These are phyloP conservation scores for Macaria liturata DNA, from an alignment of 2,888 invertebrate species.

Conservation along the genomic window DNA sequence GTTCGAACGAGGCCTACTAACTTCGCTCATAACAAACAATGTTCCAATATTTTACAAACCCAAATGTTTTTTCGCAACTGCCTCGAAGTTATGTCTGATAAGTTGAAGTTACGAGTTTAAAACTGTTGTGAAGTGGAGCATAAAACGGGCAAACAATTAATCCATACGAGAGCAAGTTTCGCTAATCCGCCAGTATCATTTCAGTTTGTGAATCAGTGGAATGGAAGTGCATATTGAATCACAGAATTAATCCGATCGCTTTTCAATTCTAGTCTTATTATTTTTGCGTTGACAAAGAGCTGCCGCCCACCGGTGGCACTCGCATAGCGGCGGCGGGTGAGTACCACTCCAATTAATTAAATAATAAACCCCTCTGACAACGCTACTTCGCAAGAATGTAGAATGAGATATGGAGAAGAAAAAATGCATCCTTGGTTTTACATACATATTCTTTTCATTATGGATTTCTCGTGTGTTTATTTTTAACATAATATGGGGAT, in stretches of 20 bases:
- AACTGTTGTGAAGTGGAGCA: not conserved
- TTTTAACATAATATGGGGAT: too few species aligned
- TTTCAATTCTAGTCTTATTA: slow-evolving; percentile 42
- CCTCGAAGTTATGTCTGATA: slow-evolving; percentile 24
- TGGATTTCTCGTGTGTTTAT: too few species aligned
- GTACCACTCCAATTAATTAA: slow-evolving; percentile 51
- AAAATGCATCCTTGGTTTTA: too few species aligned
- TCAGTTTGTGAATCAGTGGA: slow-evolving; percentile 37
- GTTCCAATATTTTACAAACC: slow-evolving; percentile 55
- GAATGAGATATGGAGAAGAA: not conserved
- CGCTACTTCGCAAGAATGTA: slow-evolving; percentile 21
- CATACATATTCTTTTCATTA: too few species aligned
- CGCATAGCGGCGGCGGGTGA: slow-evolving; percentile 27
- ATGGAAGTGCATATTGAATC: slow-evolving; percentile 46
- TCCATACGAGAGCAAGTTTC: slow-evolving; percentile 17
- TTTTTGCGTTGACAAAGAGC: slow-evolving; percentile 42
- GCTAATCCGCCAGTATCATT: slow-evolving; percentile 31
- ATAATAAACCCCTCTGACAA: slow-evolving; percentile 48
- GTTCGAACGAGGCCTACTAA: slow-evolving; percentile 46
- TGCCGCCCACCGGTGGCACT: slow-evolving; percentile 23
- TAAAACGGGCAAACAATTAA: slow-evolving; percentile 13
- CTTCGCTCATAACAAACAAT: slow-evolving; percentile 59
- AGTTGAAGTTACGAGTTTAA: too few species aligned
- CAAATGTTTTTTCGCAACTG: slow-evolving; percentile 43
- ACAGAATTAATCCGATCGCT: slow-evolving; percentile 47